These are phyloP conservation scores for Benitochromis conjunctus DNA, from an alignment of 2,113 vertebrate genomes.

Conservation along the genomic window DNA sequence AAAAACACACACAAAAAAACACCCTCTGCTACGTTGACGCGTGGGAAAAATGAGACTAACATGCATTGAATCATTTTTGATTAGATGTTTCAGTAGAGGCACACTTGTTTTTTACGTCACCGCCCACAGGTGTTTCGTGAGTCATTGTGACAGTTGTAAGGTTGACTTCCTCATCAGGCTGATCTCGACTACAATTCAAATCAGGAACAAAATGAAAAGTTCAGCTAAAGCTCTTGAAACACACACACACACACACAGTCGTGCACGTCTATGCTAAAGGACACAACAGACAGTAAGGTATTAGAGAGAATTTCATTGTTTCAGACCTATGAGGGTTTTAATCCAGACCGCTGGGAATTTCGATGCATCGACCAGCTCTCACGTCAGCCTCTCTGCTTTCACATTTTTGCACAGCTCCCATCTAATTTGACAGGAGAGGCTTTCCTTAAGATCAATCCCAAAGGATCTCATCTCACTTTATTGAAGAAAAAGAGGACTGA, in stretches of 20 bases:
- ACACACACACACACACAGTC: neutral
- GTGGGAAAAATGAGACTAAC: neutral
- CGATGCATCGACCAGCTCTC: neutral
- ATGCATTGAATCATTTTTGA: neutral
- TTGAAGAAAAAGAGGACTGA: neutral
- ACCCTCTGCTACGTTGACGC: neutral
- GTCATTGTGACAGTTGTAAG: slow-evolving; percentile 24
- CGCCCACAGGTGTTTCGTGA: slow-evolving; percentile 9
- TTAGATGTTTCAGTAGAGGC: neutral
- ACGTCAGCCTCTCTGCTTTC: neutral
- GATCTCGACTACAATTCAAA: neutral
- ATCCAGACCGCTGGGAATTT: neutral
- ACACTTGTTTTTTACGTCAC: neutral
- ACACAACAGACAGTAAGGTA: neutral
- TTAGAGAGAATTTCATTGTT: neutral
- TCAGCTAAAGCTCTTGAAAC: neutral
- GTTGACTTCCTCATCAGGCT: slow-evolving; percentile 12
- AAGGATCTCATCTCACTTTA: slow-evolving; percentile 5
- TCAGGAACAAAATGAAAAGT: neutral
- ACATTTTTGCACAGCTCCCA: neutral
- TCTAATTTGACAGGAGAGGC: slow-evolving; percentile 8
- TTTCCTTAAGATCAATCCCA: slow-evolving; percentile 2
- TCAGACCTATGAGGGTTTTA: neutral
- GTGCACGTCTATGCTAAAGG: neutral
- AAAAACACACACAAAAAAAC: neutral